Evolutionary conservation across 2,113 vertebrate species (phyloP).

Genomic region (Salvelinus sp.): DNA sequence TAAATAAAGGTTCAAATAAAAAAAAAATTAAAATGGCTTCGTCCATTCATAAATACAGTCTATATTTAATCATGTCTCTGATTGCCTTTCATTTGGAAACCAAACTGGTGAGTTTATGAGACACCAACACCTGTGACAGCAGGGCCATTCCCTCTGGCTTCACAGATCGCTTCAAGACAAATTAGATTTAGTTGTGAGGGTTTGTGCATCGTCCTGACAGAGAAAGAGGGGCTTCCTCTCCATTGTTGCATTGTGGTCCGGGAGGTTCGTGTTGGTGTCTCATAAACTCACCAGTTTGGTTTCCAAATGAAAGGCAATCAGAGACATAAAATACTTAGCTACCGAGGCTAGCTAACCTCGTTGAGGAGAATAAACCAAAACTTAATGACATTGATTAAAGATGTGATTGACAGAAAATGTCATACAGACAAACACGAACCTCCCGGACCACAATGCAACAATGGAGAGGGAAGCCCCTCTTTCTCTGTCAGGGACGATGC

Average conservation of each 20-base stretch:
- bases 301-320: slow-evolving; percentile 27
- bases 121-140: not conserved
- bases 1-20: too few relatives aligned
- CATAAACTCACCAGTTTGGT: slow-evolving; percentile 28
- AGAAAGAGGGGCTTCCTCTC: not conserved
- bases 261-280: not conserved
- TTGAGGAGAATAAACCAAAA: too few relatives aligned
- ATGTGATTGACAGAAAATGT: slow-evolving; percentile 43
- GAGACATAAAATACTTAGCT: not conserved
- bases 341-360: not conserved
- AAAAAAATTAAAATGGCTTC: too few relatives aligned
- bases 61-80: not conserved
- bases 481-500: not conserved
- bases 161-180: too few relatives aligned
- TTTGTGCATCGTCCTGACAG: slow-evolving; percentile 14
- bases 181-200: slow-evolving; percentile 13
- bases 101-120: slow-evolving; percentile 28
- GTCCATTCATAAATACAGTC: not conserved
- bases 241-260: slow-evolving; percentile 31
- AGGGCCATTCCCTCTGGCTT: not conserved
- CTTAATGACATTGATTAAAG: slow-evolving; percentile 8
- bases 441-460: slow-evolving; percentile 32
- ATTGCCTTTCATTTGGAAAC: slow-evolving; percentile 33
- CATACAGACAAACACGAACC: slow-evolving; percentile 13
- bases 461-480: not conserved